Conservation (phyloP, 2,888 invertebrate genomes). For the Pinctada fucata region DNA sequence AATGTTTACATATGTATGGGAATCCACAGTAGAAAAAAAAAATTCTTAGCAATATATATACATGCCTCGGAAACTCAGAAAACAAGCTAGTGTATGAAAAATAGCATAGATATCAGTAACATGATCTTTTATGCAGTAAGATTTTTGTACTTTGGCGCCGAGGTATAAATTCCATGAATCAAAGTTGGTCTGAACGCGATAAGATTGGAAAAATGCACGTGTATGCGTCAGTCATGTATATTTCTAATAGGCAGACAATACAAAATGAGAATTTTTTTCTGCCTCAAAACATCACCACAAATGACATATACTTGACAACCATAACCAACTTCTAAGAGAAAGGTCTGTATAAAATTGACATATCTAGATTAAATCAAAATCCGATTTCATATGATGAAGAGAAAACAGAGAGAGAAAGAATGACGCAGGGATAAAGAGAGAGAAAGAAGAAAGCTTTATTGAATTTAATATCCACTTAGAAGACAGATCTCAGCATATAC, state of each 20-base stretch:
- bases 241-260: slow-evolving; percentile 1
- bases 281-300: not conserved
- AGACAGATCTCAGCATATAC: not conserved
- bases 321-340: not conserved
- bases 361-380: not conserved
- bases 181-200: slow-evolving; percentile 23
- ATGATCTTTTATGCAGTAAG: slow-evolving; percentile 21
- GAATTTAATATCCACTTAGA: not conserved
- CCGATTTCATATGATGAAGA: not conserved
- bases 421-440: not conserved
- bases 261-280: not conserved
- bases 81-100: slow-evolving; percentile 1
- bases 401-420: slow-evolving; percentile 16
- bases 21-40: too few relatives aligned
- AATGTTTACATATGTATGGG: too few relatives aligned
- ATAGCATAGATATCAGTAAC: slow-evolving; percentile 12
- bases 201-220: slow-evolving; percentile 17
- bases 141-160: slow-evolving; percentile 28
- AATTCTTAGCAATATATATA: not conserved
- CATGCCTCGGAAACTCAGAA: not conserved
- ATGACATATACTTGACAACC: not conserved
- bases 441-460: not conserved
- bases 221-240: slow-evolving; percentile 19
- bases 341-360: not conserved
- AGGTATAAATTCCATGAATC: slow-evolving; percentile 28